Evolutionary conservation across 2,888 invertebrate genomes (phyloP), one percentile per base, ranked within the genome.

Genomic region (Philaethria dido): DNA sequence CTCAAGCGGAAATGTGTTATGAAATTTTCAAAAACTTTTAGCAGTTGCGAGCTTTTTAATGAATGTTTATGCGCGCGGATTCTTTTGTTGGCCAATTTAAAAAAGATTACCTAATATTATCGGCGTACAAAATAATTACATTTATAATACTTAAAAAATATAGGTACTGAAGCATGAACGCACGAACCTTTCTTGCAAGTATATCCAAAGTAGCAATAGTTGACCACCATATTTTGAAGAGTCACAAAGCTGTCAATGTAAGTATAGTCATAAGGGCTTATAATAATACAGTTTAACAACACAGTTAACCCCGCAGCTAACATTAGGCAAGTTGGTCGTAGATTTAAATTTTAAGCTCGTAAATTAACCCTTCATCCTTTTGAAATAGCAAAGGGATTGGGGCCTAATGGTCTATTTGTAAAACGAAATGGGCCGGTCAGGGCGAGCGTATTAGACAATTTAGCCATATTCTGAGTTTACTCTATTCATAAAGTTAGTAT

Each of bases 341-440:
- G 89, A 92, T 92, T 92, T 91, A 92, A 90, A 90, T 92, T 91
- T 91, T 89, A 87, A 89, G 90, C 89, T 89, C 89, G 83, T 92
- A 92, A 92, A 91, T 90, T 92, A 90, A 91, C 90, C 92, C 91
- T 88, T 87, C 91, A 88, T 89, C 91, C 92, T 91, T 91, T 89
- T 88, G 89, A 88, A 91, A 91, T 89, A 88, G 92, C 89, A 84
- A 89, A 90, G 89, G 90, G 91, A 89, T 89, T 88, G 89, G 88
- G 88, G 86, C 87, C 85, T 89, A 92, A 92, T 89, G 90, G 92
- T 88, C 92, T 92, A 92, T 92, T 92, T 92, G 91, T 87, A 89
- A 88, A 85, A 85, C 87, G 87, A 87, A 92, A 92, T 90, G 89
- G 90, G 82, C 83, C 84, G 85, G 83, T 81, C 85, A 85, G 87